Percentiles rank a stretch among this genome's conserved stretches.
phyloP scores from a whole-genome alignment of 2,113 vertebrate species.

The Taxidea taxus region DNA sequence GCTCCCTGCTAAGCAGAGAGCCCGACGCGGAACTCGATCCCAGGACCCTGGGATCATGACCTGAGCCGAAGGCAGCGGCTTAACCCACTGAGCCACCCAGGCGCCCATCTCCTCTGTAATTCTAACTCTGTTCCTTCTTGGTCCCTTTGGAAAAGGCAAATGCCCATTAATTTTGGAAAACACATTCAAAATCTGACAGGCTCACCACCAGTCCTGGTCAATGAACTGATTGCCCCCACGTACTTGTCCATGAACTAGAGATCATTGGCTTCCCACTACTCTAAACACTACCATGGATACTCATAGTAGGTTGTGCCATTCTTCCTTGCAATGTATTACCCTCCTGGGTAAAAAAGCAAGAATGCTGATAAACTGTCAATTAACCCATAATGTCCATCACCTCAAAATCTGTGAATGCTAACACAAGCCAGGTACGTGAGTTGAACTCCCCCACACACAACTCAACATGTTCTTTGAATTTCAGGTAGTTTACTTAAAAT shows the following conservation, averaged over 20 bases:
- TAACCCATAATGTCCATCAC: background rate
- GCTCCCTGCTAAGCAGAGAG: too few relatives aligned
- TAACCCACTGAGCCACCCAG: too few relatives aligned
- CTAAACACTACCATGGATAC: background rate
- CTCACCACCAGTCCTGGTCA: background rate
- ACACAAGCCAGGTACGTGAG: background rate
- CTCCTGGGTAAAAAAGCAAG: slow-evolving; percentile 15
- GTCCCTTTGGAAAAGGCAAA: slow-evolving; percentile 4
- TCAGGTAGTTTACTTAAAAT: background rate
- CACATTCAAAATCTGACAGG: background rate
- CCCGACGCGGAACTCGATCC: too few relatives aligned
- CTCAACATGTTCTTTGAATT: slow-evolving; percentile 20
- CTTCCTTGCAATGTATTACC: background rate
- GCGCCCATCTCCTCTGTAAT: background rate
- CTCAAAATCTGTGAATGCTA: background rate
- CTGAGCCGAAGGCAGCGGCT: too few relatives aligned
- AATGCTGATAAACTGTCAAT: background rate
- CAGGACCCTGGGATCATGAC: too few relatives aligned
- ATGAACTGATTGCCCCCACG: background rate
- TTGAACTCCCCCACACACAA: background rate
- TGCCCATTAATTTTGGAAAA: background rate
- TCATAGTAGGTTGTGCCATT: background rate
- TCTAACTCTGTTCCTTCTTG: background rate
- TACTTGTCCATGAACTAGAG: background rate
- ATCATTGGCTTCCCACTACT: background rate